phyloP scores from a whole-genome alignment of 2,888 invertebrate genomes.

The Prionchulus punctatus region DNA sequence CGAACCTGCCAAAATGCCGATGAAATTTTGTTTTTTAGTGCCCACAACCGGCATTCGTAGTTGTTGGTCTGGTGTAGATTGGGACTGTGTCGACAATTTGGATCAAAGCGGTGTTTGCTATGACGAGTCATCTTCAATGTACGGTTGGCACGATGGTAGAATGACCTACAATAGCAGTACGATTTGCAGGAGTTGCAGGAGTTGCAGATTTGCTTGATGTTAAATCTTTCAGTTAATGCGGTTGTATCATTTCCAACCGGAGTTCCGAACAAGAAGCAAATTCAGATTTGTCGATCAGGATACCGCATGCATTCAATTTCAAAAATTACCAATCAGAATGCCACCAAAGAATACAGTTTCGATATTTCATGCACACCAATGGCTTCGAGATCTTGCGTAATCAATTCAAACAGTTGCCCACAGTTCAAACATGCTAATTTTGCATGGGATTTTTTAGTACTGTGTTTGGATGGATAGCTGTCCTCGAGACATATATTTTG shows the following conservation, averaged over 20 bases:
- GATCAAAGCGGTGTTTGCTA: neutral
- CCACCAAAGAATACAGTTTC: neutral
- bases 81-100: neutral
- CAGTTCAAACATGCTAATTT: neutral
- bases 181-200: no score
- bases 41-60: neutral
- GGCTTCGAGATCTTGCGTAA: neutral
- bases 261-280: neutral
- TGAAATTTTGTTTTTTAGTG: neutral
- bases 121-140: neutral
- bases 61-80: neutral
- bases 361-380: neutral
- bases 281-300: neutral
- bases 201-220: no score
- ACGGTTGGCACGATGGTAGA: neutral
- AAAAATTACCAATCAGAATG: neutral
- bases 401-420: neutral
- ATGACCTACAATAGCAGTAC: no score
- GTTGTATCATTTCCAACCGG: neutral
- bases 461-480: neutral
- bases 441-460: neutral
- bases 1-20: no score
- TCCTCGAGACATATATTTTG: neutral
- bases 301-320: neutral
- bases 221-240: neutral